Conservation (phyloP, 2,113 vertebrate species). For the Quiscalus mexicanus region DNA sequence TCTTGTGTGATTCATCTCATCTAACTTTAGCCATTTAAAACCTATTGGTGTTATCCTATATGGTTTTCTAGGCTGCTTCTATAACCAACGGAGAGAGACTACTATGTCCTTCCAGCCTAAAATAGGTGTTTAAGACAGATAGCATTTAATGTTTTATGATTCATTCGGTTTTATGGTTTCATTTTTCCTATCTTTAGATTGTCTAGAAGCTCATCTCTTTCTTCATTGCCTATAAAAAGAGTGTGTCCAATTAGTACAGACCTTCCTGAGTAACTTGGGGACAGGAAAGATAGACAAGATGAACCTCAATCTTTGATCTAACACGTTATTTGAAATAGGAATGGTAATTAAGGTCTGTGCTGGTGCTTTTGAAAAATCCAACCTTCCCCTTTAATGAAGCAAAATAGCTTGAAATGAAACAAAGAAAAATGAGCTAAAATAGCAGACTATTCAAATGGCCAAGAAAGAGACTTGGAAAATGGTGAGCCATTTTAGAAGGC, state of each 20-base stretch:
- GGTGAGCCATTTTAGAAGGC: background rate
- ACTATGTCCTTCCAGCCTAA: background rate
- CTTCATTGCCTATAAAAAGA: conserved; percentile 17
- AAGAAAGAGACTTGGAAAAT: background rate
- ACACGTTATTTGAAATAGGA: background rate
- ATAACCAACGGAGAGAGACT: background rate
- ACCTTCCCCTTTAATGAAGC: background rate
- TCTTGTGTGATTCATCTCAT: background rate
- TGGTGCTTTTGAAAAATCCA: conserved; percentile 17
- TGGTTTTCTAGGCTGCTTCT: background rate
- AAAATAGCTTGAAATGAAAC: conserved; percentile 6
- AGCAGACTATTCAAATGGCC: background rate
- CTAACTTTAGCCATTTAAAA: background rate
- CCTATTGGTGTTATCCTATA: background rate
- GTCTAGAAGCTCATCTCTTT: conserved; percentile 8
- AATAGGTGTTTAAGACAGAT: conserved; percentile 34
- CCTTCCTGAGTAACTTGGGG: conserved; percentile 6
- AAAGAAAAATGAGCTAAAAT: conserved; percentile 18
- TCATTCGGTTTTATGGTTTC: background rate
- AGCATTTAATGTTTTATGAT: conserved; percentile 52
- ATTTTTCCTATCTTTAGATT: conserved; percentile 41
- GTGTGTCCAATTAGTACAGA: conserved; percentile 15
- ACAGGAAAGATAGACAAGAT: conserved; percentile 25
- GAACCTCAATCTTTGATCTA: conserved; percentile 39
- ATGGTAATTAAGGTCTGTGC: background rate